Conservation (phyloP, 2,888 invertebrate genomes). For the Muschampia plurimacula region DNA sequence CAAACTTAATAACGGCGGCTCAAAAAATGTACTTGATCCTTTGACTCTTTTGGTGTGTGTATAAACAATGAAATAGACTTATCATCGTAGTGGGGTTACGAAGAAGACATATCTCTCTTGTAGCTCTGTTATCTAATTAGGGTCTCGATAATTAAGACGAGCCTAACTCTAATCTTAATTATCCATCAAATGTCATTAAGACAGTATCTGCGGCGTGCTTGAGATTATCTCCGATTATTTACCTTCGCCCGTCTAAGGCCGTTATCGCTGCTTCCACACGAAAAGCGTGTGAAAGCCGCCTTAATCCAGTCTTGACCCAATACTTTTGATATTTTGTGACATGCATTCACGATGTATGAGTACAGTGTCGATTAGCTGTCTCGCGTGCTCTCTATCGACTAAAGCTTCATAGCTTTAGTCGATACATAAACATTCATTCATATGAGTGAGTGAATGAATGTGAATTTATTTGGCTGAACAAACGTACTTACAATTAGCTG, state of each 20-base stretch:
- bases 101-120: conserved; percentile 4
- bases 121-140: conserved; percentile 42
- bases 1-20: no score
- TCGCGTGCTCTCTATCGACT: no score
- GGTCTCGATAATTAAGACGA: conserved; percentile 45
- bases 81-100: conserved; percentile 4
- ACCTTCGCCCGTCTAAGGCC: not conserved
- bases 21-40: no score
- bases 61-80: not conserved
- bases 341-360: not conserved
- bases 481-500: no score
- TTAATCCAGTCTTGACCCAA: conserved; percentile 37
- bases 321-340: conserved; percentile 4
- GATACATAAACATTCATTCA: no score
- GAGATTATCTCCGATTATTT: conserved; percentile 33
- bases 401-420: no score
- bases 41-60: not conserved
- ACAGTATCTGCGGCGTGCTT: conserved; percentile 16
- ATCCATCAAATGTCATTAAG: conserved; percentile 52
- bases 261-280: conserved; percentile 1
- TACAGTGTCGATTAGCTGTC: no score
- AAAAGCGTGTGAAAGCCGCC: conserved; percentile 24
- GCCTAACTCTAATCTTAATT: conserved; percentile 54
- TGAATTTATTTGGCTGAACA: no score
- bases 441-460: no score